A percentile compares a stretch with the other conserved stretches of the same genome.
Conservation (phyloP, 2,113 vertebrate genomes). For the Chrysemys picta region DNA sequence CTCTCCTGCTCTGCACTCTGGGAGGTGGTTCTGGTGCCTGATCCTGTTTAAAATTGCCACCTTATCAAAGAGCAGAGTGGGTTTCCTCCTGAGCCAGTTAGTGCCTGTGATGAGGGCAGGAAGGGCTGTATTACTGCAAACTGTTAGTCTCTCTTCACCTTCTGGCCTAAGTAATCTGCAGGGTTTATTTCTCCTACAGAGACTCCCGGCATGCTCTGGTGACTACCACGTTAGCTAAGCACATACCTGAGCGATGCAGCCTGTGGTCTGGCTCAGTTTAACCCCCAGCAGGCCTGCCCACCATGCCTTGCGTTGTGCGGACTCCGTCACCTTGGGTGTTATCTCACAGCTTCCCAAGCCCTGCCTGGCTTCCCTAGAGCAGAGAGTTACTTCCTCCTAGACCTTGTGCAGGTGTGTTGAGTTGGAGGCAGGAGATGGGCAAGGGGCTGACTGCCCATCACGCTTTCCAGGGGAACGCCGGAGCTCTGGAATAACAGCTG, state of each 20-base stretch:
- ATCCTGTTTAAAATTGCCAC: neutral
- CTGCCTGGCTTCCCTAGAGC: too few relatives aligned
- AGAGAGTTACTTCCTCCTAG: rapidly evolving
- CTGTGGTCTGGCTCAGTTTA: too few relatives aligned
- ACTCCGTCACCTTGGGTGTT: too few relatives aligned
- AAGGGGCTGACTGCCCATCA: neutral
- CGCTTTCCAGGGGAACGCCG: neutral
- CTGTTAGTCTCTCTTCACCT: too few relatives aligned
- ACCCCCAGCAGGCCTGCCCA: neutral
- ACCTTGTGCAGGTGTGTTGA: neutral
- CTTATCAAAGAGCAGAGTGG: neutral
- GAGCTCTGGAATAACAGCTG: neutral
- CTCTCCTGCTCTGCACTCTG: neutral
- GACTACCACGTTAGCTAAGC: too few relatives aligned
- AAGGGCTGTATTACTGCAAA: too few relatives aligned
- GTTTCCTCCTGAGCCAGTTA: neutral
- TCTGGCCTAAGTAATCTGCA: neutral
- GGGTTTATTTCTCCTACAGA: neutral
- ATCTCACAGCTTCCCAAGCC: too few relatives aligned
- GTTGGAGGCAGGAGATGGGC: neutral
- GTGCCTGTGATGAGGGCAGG: neutral
- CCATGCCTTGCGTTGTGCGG: neutral
- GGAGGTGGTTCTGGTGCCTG: neutral
- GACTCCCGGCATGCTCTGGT: too few relatives aligned
- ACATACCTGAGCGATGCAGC: too few relatives aligned